Conservation (phyloP, 2,888 invertebrate genomes). For the Lasioglossum morio region DNA sequence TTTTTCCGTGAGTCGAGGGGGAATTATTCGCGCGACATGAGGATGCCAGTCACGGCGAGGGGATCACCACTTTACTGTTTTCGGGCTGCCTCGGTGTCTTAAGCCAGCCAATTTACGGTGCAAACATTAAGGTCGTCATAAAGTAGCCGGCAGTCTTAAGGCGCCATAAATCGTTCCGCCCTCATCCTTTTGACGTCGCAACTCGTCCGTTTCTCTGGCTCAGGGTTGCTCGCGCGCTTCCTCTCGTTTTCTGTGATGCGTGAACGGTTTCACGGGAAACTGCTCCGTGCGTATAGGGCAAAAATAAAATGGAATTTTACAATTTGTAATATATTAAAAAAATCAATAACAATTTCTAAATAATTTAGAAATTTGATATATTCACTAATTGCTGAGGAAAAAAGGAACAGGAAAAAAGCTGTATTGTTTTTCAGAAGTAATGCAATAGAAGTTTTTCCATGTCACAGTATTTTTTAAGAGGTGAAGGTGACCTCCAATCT, state of each 20-base stretch:
- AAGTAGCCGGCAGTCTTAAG: slow-evolving; percentile 71
- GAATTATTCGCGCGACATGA: slow-evolving; percentile 55
- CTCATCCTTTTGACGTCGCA: slow-evolving; percentile 48
- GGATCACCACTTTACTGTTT: slow-evolving; percentile 70
- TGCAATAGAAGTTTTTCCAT: too few relatives aligned
- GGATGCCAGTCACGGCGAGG: slow-evolving; percentile 65
- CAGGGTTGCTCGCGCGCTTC: background rate
- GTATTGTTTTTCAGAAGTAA: too few relatives aligned
- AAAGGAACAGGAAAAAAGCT: too few relatives aligned
- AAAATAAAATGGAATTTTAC: background rate
- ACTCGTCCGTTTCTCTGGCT: slow-evolving; percentile 21
- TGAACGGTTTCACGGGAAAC: background rate
- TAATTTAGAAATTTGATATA: too few relatives aligned
- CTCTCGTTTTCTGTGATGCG: background rate
- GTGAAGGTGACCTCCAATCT: too few relatives aligned
- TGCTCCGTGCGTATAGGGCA: background rate
- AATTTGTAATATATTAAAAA: too few relatives aligned
- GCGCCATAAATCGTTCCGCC: slow-evolving; percentile 67
- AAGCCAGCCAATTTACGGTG: slow-evolving; percentile 74
- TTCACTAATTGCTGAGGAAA: too few relatives aligned
- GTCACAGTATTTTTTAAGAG: too few relatives aligned
- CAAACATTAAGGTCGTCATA: slow-evolving; percentile 75
- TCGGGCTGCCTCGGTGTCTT: slow-evolving; percentile 64
- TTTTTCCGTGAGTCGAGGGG: slow-evolving; percentile 16
- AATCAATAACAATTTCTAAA: too few relatives aligned